Evolutionary conservation across 2,797 vertebrate species (phyloP).

Genomic region (Pitangus sulphuratus): DNA sequence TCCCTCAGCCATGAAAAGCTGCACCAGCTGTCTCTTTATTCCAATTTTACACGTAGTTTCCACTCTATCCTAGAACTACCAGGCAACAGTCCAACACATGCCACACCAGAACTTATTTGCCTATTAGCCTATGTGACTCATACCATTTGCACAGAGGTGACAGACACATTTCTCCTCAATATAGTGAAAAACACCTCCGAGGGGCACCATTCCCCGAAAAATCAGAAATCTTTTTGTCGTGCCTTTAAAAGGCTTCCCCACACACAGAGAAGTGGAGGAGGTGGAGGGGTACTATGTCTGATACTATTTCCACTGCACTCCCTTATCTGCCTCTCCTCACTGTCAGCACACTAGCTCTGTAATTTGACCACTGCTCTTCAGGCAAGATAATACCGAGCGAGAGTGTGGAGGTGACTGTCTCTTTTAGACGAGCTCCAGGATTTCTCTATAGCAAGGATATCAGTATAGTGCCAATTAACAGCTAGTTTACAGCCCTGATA

Average conservation of each 20-base stretch:
- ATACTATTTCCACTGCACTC: neutral
- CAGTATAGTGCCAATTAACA: neutral
- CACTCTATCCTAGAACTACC: neutral
- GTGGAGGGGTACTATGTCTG: neutral
- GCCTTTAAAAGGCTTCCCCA: neutral
- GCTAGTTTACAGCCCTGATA: neutral
- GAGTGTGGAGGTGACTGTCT: neutral
- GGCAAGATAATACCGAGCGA: neutral
- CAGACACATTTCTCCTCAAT: neutral
- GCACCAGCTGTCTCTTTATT: slow-evolving; percentile 2
- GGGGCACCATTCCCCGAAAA: neutral
- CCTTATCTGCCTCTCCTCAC: neutral
- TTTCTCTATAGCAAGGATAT: neutral
- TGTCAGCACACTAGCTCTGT: neutral
- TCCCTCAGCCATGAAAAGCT: neutral
- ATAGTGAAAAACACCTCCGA: neutral
- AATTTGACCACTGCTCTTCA: fast-evolving
- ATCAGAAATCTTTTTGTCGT: neutral
- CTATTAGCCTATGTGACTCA: neutral
- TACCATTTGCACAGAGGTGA: neutral
- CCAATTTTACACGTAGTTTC: neutral
- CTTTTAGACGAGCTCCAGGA: neutral
- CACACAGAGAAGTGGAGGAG: neutral
- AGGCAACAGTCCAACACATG: neutral
- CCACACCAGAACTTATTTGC: neutral